A percentile compares a stretch with the other conserved stretches of the same genome.
Conservation (phyloP, 2,888 invertebrate genomes). For the Athetis lepigone region DNA sequence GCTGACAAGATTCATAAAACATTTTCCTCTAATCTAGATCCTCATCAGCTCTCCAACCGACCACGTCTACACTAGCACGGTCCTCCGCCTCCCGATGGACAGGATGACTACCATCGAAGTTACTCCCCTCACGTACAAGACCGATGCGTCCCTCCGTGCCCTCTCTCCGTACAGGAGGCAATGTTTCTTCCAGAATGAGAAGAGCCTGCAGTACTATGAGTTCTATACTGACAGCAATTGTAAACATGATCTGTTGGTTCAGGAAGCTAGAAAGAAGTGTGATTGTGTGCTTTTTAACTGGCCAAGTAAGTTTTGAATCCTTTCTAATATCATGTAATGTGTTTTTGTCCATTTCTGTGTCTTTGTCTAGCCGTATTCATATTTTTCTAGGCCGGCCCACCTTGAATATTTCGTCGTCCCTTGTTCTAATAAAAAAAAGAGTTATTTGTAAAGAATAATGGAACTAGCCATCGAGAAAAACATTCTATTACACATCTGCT, state of each 20-base stretch:
- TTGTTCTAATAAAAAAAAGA: too few relatives aligned
- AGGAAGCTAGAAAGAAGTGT: conserved; percentile 83
- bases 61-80: conserved; percentile 84
- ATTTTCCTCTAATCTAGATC: conserved; percentile 68
- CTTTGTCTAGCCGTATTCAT: too few relatives aligned
- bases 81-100: conserved; percentile 85
- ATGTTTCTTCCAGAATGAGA: conserved; percentile 86
- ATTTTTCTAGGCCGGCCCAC: too few relatives aligned
- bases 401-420: too few relatives aligned
- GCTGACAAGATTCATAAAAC: not conserved
- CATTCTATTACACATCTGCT: too few relatives aligned
- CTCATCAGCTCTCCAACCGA: conserved; percentile 85
- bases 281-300: conserved; percentile 85
- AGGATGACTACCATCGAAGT: conserved; percentile 86
- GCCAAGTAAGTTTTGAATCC: conserved; percentile 87
- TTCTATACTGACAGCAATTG: conserved; percentile 90
- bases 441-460: too few relatives aligned
- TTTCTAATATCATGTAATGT: too few relatives aligned
- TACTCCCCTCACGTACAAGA: conserved; percentile 83
- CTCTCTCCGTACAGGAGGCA: conserved; percentile 79
- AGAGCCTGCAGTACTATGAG: conserved; percentile 78
- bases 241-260: conserved; percentile 87
- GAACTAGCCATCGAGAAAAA: too few relatives aligned
- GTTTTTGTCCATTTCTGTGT: too few relatives aligned
- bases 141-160: conserved; percentile 76